Conservation (phyloP, 1,140 invertebrate genomes). For the Delia radicum region DNA sequence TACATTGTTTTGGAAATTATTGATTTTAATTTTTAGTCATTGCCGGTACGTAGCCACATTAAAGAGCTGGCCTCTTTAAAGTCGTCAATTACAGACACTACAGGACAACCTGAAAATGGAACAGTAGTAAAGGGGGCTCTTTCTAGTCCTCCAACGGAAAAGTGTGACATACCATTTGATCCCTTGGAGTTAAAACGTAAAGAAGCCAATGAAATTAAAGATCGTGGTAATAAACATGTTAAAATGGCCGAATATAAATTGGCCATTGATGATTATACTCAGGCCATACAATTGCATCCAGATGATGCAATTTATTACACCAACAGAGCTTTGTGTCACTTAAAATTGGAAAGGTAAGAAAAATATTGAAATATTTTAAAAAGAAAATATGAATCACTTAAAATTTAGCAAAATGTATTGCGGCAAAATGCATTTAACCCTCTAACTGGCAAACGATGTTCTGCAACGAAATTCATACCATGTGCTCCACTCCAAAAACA, state of each 20-base stretch:
- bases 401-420: too few species aligned
- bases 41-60: constrained; percentile 23
- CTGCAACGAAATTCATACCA: too few species aligned
- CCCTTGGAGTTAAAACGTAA: constrained; percentile 50
- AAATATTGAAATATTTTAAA: not conserved
- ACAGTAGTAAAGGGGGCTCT: not conserved
- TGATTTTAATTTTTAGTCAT: not conserved
- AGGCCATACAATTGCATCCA: constrained; percentile 74
- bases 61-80: not conserved
- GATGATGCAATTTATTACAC: constrained; percentile 81
- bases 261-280: constrained; percentile 78
- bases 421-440: too few species aligned
- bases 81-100: not conserved
- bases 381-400: too few species aligned
- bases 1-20: not conserved
- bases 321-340: constrained; percentile 83
- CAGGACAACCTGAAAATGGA: not conserved
- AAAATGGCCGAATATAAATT: constrained; percentile 74
- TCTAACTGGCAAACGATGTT: too few species aligned
- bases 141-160: constrained; percentile 38
- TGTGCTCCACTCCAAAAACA: too few species aligned
- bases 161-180: constrained; percentile 40
- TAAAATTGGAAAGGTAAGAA: constrained; percentile 78
- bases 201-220: constrained; percentile 56
- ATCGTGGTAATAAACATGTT: constrained; percentile 80